A percentile compares a stretch with the other conserved stretches of the same genome.
Conservation (phyloP, 2,888 invertebrate genomes). For the Eristalis arbustorum region DNA sequence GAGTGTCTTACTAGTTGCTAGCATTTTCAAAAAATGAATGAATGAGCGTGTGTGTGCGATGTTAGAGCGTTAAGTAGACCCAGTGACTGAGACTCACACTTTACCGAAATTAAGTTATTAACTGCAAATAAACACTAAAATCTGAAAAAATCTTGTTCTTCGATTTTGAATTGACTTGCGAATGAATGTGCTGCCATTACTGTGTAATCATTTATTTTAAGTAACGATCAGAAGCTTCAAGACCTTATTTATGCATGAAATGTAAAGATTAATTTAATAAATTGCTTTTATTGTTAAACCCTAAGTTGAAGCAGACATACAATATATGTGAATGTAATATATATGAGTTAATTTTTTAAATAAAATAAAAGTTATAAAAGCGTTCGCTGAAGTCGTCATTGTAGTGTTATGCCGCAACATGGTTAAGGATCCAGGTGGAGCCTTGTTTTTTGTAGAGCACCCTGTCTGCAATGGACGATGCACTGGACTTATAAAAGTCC, state of each 20-base stretch:
- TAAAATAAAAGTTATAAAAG: slow-evolving; percentile 18
- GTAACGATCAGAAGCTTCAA: background rate
- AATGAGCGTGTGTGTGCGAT: slow-evolving; percentile 25
- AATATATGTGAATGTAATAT: slow-evolving; percentile 20
- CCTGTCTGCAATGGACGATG: too few relatives aligned
- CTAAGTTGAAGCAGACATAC: slow-evolving; percentile 3
- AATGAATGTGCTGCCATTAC: slow-evolving; percentile 71
- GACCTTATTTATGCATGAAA: slow-evolving; percentile 44
- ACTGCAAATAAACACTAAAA: slow-evolving; percentile 6
- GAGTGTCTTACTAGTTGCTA: slow-evolving; percentile 16
- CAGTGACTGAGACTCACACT: slow-evolving; percentile 14
- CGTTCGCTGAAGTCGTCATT: background rate
- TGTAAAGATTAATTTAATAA: slow-evolving; percentile 32
- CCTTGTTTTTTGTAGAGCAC: too few relatives aligned
- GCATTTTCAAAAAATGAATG: slow-evolving; percentile 33
- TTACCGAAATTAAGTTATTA: slow-evolving; percentile 49
- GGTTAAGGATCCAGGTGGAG: too few relatives aligned
- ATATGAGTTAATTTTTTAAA: slow-evolving; percentile 15
- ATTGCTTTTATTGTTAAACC: slow-evolving; percentile 53
- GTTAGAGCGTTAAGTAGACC: slow-evolving; percentile 8
- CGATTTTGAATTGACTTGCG: slow-evolving; percentile 22
- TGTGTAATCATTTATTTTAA: slow-evolving; percentile 41
- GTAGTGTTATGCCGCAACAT: too few relatives aligned
- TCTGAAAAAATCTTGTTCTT: slow-evolving; percentile 1
- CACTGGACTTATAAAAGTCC: too few relatives aligned